Percentiles rank a stretch among this genome's conserved stretches.
These are phyloP conservation scores for Euthynnus affinis DNA, from an alignment of 2,797 vertebrate species.

Conservation along the genomic window DNA sequence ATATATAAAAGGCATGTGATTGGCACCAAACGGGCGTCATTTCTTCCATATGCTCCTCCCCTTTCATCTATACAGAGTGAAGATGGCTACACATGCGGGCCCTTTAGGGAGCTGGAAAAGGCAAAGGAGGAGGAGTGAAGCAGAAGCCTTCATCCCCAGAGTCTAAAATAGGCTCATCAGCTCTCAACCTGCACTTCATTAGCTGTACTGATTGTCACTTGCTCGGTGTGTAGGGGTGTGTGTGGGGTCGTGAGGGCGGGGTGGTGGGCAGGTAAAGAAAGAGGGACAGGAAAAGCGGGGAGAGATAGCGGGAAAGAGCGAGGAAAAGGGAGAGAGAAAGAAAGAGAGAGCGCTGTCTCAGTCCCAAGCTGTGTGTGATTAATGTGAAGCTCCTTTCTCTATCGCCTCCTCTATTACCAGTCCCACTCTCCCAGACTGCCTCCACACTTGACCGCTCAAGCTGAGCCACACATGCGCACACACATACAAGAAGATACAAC, in stretches of 20 bases:
- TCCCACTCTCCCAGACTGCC: conserved; percentile 76
- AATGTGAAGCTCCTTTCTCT: conserved; percentile 84
- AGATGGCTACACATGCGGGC: conserved; percentile 64
- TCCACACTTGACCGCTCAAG: conserved; percentile 83
- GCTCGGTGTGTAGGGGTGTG: conserved; percentile 35
- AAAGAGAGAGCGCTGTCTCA: conserved; percentile 58
- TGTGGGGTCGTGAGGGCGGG: conserved; percentile 32
- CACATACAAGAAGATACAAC: conserved; percentile 40
- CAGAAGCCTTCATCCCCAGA: conserved; percentile 59
- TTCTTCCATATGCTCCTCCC: conserved; percentile 50
- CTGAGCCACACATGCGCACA: conserved; percentile 62
- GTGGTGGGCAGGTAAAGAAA: conserved; percentile 14
- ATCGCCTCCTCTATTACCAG: conserved; percentile 83
- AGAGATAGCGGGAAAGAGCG: conserved; percentile 26
- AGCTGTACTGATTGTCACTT: conserved; percentile 70
- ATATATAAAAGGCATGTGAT: conserved; percentile 46
- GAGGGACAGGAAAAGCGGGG: conserved; percentile 23
- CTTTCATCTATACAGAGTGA: conserved; percentile 54
- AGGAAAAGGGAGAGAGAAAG: conserved; percentile 40
- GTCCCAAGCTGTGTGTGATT: conserved; percentile 81
- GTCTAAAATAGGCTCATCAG: conserved; percentile 74
- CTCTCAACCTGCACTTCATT: conserved; percentile 80
- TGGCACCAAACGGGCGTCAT: conserved; percentile 60
- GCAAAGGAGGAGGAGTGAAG: conserved; percentile 37
- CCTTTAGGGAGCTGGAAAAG: conserved; percentile 52